phyloP scores from a whole-genome alignment of 2,113 vertebrate genomes.

The Irena cyanogastra region DNA sequence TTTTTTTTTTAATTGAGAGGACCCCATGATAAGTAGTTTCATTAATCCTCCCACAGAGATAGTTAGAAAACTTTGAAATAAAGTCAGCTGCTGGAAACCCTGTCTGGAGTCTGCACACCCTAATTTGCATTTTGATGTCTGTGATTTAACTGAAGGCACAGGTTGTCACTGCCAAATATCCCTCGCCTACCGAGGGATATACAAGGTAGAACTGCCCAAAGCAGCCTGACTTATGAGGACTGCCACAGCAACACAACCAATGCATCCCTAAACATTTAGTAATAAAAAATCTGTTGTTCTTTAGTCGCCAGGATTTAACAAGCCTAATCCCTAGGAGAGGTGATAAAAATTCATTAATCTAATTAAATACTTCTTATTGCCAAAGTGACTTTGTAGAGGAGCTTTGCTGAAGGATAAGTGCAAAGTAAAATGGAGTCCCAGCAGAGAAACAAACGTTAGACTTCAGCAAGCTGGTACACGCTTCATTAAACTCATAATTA shows the following conservation, averaged over 20 bases:
- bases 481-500: constrained; percentile 99
- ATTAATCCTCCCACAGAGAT: constrained; percentile 33
- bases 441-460: constrained; percentile 89
- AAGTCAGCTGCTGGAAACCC: constrained; percentile 65
- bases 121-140: constrained; percentile 83
- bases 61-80: constrained; percentile 65
- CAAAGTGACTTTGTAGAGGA: constrained; percentile 93
- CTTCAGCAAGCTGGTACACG: constrained; percentile 88
- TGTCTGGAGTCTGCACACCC: constrained; percentile 50
- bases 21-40: not conserved
- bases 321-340: constrained; percentile 89
- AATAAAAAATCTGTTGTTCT: constrained; percentile 96
- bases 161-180: constrained; percentile 82
- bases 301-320: constrained; percentile 91
- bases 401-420: constrained; percentile 98
- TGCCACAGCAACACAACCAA: constrained; percentile 61
- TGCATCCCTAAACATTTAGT: constrained; percentile 79
- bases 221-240: constrained; percentile 76
- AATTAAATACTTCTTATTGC: constrained; percentile 99
- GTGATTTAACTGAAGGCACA: constrained; percentile 79
- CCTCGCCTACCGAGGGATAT: constrained; percentile 68
- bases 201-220: constrained; percentile 83
- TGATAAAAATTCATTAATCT: constrained; percentile 98
- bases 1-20: not conserved
- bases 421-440: constrained; percentile 97